Percentiles rank a stretch among this genome's conserved stretches.
These are phyloP conservation scores for Numenius arquata DNA, from an alignment of 2,113 vertebrate species.

Conservation along the genomic window DNA sequence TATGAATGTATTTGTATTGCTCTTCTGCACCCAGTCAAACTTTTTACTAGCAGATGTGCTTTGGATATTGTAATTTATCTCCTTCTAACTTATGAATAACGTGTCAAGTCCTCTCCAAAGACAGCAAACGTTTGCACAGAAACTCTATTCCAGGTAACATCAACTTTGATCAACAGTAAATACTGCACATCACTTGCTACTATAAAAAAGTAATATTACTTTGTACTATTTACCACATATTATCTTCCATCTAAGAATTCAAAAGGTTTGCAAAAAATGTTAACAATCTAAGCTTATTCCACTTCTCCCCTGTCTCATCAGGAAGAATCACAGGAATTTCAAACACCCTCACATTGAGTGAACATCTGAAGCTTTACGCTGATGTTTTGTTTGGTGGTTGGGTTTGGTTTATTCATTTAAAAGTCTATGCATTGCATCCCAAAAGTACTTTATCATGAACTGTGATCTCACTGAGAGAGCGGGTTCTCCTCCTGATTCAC, in stretches of 20 bases:
- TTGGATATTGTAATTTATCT: neutral
- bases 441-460: neutral
- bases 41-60: neutral
- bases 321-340: neutral
- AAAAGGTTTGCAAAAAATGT: neutral
- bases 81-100: neutral
- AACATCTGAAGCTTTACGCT: neutral
- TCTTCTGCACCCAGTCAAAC: neutral
- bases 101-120: neutral
- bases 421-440: neutral
- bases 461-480: fast-evolving
- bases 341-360: fast-evolving
- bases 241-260: neutral
- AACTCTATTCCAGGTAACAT: neutral
- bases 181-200: neutral
- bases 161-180: neutral
- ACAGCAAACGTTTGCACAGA: neutral
- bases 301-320: neutral
- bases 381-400: no score
- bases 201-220: neutral
- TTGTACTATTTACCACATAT: neutral
- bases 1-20: neutral
- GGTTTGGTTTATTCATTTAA: neutral
- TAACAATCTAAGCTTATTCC: neutral
- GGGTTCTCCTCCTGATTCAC: fast-evolving